phyloP scores from a whole-genome alignment of 2,113 vertebrate genomes.

The Seriola aureovittata region DNA sequence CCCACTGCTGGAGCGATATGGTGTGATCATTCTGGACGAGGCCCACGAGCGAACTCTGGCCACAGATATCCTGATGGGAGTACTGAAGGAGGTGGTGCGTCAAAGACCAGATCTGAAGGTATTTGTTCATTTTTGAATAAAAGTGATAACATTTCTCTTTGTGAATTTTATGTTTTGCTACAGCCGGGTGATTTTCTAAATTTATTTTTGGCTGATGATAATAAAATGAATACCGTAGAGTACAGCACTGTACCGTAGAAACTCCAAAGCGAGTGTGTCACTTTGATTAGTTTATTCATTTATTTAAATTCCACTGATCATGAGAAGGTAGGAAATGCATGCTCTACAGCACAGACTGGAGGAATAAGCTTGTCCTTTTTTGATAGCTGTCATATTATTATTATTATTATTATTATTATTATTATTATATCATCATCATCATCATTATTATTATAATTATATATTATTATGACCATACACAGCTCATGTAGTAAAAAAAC shows the following conservation, averaged over 20 bases:
- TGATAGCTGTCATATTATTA: too few species aligned
- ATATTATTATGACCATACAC: too few species aligned
- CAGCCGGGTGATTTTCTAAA: too few species aligned
- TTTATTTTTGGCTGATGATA: too few species aligned
- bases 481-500: too few species aligned
- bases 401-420: too few species aligned
- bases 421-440: too few species aligned
- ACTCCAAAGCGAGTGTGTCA: too few species aligned
- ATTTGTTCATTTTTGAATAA: conserved; percentile 9
- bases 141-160: not conserved
- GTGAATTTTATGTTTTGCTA: not conserved
- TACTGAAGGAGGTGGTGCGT: conserved; percentile 97
- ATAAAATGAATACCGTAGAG: not conserved
- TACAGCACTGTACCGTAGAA: too few species aligned
- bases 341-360: not conserved
- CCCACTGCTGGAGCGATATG: conserved; percentile 95
- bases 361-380: too few species aligned
- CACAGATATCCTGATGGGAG: conserved; percentile 99
- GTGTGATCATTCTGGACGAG: conserved; percentile 98
- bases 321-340: not conserved
- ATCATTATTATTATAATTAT: too few species aligned
- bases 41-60: conserved; percentile 98
- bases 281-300: too few species aligned
- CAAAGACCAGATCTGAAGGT: conserved; percentile 98
- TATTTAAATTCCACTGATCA: not conserved